Conservation (phyloP, 2,888 invertebrate species). For the Pristionchus maxplancki region DNA sequence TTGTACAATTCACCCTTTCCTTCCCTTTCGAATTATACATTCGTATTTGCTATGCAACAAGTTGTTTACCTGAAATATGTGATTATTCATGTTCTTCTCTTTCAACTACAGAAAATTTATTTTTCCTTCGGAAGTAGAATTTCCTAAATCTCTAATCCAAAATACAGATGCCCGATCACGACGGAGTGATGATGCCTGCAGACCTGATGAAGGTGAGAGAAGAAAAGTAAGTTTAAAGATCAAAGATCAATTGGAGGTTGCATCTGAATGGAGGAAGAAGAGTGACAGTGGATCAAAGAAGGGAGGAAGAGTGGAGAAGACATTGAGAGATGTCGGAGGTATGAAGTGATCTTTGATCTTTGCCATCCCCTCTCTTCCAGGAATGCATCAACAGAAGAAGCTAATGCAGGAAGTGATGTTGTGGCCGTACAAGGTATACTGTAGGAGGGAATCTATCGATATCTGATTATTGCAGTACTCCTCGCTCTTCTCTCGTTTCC, state of each 20-base stretch:
- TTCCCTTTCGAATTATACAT: too few relatives aligned
- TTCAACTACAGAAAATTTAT: too few relatives aligned
- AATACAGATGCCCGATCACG: slow-evolving; percentile 42
- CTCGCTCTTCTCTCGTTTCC: slow-evolving; percentile 66
- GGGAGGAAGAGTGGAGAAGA: slow-evolving; percentile 38
- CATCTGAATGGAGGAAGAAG: slow-evolving; percentile 29
- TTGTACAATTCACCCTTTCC: background rate
- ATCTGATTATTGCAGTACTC: slow-evolving; percentile 62
- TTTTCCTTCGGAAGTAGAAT: too few relatives aligned
- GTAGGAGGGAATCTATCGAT: background rate
- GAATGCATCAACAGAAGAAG: slow-evolving; percentile 68
- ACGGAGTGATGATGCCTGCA: slow-evolving; percentile 29
- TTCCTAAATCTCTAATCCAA: background rate
- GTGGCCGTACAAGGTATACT: slow-evolving; percentile 72
- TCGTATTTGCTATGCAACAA: too few relatives aligned
- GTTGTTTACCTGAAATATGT: too few relatives aligned
- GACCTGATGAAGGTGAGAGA: slow-evolving; percentile 23
- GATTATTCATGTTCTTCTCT: too few relatives aligned
- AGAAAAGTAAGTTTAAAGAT: background rate
- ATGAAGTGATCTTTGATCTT: slow-evolving; percentile 26
- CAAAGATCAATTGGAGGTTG: slow-evolving; percentile 39
- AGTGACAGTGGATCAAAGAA: slow-evolving; percentile 1
- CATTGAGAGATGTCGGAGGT: slow-evolving; percentile 41
- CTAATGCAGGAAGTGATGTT: slow-evolving; percentile 70
- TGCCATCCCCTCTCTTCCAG: slow-evolving; percentile 50